A percentile compares a stretch with the other conserved stretches of the same genome.
Conservation (phyloP, 2,888 invertebrate species). For the Eudemis profundana region DNA sequence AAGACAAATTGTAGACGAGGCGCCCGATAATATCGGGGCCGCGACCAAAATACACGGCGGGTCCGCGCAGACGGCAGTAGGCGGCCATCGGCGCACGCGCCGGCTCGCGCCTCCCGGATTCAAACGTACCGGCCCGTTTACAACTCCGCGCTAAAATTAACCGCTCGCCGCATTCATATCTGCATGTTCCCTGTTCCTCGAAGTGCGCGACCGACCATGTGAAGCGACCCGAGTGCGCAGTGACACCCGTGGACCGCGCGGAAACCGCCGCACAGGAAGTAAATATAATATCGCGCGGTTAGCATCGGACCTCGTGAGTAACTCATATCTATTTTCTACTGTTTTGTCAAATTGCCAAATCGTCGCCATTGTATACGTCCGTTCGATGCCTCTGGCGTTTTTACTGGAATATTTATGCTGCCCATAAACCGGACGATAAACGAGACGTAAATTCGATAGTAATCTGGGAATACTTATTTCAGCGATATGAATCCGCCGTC, state of each 20-base stretch:
- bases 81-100: constrained; percentile 77
- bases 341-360: constrained; percentile 80
- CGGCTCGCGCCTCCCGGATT: constrained; percentile 74
- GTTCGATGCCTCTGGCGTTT: constrained; percentile 58
- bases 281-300: constrained; percentile 65
- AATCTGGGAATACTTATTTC: constrained; percentile 67
- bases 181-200: constrained; percentile 78
- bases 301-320: constrained; percentile 75
- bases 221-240: constrained; percentile 67
- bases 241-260: constrained; percentile 49
- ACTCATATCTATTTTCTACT: constrained; percentile 72
- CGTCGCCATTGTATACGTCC: constrained; percentile 48
- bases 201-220: constrained; percentile 73
- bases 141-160: constrained; percentile 78
- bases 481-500: constrained; percentile 90
- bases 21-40: constrained; percentile 81
- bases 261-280: constrained; percentile 61
- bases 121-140: constrained; percentile 76
- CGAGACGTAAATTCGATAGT: constrained; percentile 48
- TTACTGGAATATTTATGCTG: constrained; percentile 57
- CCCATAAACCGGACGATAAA: constrained; percentile 52
- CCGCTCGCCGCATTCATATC: constrained; percentile 80
- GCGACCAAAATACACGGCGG: constrained; percentile 82
- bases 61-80: constrained; percentile 77
- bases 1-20: constrained; percentile 82